Evolutionary conservation across 2,113 vertebrate species (phyloP).

Genomic region (Leptodactylus fuscus): DNA sequence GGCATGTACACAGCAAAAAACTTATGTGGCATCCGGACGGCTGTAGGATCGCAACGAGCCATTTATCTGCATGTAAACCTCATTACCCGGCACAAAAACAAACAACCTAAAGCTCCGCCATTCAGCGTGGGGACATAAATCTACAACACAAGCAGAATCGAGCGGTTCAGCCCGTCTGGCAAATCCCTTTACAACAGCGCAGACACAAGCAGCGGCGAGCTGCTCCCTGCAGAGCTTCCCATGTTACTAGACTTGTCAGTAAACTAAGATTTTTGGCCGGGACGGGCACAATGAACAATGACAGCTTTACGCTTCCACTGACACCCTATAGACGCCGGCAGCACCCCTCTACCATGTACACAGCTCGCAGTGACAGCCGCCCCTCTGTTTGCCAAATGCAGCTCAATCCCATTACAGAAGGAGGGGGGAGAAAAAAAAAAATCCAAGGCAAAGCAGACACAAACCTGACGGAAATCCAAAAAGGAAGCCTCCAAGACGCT

Average conservation of each 20-base stretch:
- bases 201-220: too few species aligned
- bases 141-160: background rate
- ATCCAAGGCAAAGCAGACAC: conserved; percentile 47
- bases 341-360: background rate
- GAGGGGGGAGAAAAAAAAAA: background rate
- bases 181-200: conserved; percentile 16
- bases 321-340: background rate
- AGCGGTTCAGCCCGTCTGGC: background rate
- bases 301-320: background rate
- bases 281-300: background rate
- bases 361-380: background rate
- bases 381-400: conserved; percentile 13
- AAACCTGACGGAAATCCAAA: conserved; percentile 68
- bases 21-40: background rate
- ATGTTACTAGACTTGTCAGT: background rate
- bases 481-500: conserved; percentile 60
- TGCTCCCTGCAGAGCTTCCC: background rate
- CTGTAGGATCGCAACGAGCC: background rate
- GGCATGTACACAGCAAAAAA: conserved; percentile 23
- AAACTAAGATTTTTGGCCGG: background rate
- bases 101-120: background rate
- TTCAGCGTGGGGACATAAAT: background rate
- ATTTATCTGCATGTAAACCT: conserved; percentile 22
- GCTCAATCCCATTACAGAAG: background rate
- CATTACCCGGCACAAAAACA: conserved; percentile 9